A percentile compares a stretch with the other conserved stretches of the same genome.
Evolutionary conservation across 1,140 invertebrate genomes (phyloP).

Genomic region (Lanistes nyassanus): DNA sequence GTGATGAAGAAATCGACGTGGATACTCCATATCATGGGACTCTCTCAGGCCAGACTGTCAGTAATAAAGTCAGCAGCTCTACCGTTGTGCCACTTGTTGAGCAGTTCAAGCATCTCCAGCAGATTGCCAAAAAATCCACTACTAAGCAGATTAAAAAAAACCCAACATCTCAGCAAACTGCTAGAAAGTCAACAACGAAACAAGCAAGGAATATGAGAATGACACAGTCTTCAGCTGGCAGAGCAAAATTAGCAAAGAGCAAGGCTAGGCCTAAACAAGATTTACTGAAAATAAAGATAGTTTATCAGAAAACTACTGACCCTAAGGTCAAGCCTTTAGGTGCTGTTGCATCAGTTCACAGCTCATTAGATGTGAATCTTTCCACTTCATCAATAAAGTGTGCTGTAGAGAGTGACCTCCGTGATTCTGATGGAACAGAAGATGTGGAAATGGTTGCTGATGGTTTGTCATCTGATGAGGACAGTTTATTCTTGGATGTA

Average conservation of each 20-base stretch:
- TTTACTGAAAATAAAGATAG: not conserved
- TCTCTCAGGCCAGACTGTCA: not conserved
- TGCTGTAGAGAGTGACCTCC: no score
- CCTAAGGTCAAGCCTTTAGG: no score
- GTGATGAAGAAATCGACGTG: slow-evolving; percentile 16
- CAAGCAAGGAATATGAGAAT: not conserved
- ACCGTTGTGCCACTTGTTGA: not conserved
- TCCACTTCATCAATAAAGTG: no score
- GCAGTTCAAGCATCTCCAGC: not conserved
- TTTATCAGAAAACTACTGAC: not conserved
- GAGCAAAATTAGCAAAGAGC: not conserved
- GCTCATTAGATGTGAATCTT: not conserved
- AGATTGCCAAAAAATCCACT: not conserved
- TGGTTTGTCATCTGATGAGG: no score
- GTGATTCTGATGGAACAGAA: no score
- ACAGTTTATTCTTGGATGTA: no score
- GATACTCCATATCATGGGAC: slow-evolving; percentile 25
- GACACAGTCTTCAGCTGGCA: not conserved
- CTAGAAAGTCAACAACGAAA: slow-evolving; percentile 5
- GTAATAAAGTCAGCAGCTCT: not conserved
- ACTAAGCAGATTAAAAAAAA: not conserved
- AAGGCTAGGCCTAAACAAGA: not conserved
- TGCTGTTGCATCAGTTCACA: not conserved
- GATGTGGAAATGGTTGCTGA: no score
- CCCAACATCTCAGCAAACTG: not conserved